Base-by-base conservation (phyloP, 92 coral and sea anemone species). In the Umimayanthus kanabou region DNA sequence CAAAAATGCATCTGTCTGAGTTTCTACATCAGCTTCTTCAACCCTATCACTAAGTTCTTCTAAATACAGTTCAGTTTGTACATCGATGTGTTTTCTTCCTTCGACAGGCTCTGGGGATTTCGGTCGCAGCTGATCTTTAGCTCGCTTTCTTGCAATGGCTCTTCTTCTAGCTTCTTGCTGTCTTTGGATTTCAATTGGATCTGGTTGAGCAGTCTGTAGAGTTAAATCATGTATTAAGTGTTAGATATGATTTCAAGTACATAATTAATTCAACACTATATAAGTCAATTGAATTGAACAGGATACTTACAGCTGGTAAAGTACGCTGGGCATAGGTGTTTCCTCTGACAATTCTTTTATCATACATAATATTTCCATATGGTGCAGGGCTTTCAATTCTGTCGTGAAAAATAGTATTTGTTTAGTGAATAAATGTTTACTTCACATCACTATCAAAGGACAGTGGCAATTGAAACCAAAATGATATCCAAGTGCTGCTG, bases 361-460 rank as follows among this genome's bases (percentile, higher is more conserved):
- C 99, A 39, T 97, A 97, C 99, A 97, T 97, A 89, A 97, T 97
- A 79, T 97, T 97, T 30, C 99, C 99, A 90, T 97, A 97, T 10
- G 99, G 99, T 80, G 93, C 89, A 20, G 99, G 94, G 76, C 96
- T 92, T 76, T 97, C 99, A 91, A 91, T 94, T 92, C 99, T 97
- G 86, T 13, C 85, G 71, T 82, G 39, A 1, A 73, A 77, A 4
- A 39, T 29, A 2, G 9, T 7, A 82, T 76, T 1, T 10, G 28
- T 20, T 23, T 20, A 70, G 58, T 53, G 20, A 33, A 33, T 73
- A 13, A 37, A 20, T 61, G 69, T 61, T 61, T 25, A 22, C 7
- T 61, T 61, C 26, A 61, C 69, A 61, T 18, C 25, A 61, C 6
- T 61, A 61, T 22, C 9, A 18, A 16, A 61, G 7, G 23, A 57